Conservation (phyloP, 2,888 invertebrate species). For the Latheticus oryzae region DNA sequence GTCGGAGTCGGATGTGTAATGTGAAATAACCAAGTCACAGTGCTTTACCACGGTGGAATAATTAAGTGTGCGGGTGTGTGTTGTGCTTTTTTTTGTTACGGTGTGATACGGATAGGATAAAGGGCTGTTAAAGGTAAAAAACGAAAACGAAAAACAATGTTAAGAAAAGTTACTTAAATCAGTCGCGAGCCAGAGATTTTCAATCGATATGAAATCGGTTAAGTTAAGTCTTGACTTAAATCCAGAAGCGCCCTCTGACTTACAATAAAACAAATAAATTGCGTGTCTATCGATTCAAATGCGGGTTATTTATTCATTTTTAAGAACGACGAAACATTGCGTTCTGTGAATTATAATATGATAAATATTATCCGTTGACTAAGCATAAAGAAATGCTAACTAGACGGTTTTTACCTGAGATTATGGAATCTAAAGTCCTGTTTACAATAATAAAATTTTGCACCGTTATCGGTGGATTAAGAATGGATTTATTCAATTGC, state of each 20-base stretch:
- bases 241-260: no score
- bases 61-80: conserved; percentile 51
- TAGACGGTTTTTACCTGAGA: conserved; percentile 21
- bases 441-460: conserved; percentile 7
- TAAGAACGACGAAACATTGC: conserved; percentile 1
- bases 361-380: conserved; percentile 23
- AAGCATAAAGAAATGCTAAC: conserved; percentile 22
- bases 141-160: no score
- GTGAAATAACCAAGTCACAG: conserved; percentile 48
- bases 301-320: conserved; percentile 5
- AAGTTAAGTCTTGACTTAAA: no score
- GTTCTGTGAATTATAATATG: no score
- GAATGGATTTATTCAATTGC: neutral
- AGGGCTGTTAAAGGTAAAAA: conserved; percentile 26
- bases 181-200: conserved; percentile 5
- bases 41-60: conserved; percentile 55
- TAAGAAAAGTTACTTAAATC: no score
- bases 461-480: neutral
- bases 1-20: conserved; percentile 51
- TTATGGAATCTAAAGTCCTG: conserved; percentile 3
- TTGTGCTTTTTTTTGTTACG: conserved; percentile 39
- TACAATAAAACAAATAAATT: no score
- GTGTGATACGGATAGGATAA: conserved; percentile 18
- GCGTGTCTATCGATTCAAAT: neutral
- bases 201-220: conserved; percentile 29